Base-by-base conservation (phyloP, 1,140 invertebrate species). In the Lineus longissimus region DNA sequence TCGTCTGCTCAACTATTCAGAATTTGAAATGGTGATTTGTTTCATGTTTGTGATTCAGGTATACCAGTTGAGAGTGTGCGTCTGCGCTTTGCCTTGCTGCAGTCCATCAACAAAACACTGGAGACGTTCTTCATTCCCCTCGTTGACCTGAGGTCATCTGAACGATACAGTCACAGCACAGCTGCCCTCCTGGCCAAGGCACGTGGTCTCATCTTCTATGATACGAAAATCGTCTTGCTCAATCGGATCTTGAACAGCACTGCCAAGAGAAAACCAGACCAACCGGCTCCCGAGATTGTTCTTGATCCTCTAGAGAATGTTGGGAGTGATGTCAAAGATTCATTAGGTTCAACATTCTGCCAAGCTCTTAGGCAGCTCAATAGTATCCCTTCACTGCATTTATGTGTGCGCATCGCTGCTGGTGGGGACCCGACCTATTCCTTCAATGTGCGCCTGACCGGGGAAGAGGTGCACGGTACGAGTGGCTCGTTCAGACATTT, bases 401-500 rank as follows among this genome's bases (percentile, higher is more conserved):
- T 83, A 22, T 82, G 81, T 76, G 81, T 82, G 19, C 55, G 71
- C 9, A 69, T 81, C 27, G 80, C 81, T 27, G 73, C 69, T 67
- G 81, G 82, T 9, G 80, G 80, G 1, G 82, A 83, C 65, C 82
- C 82, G 11, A 79, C 77, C 2, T 81, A 80, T 60, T 74, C 81
- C 13, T 81, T 83, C 61, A 81, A 81, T 68, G 79, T 83, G 9
- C 69, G 76, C 40, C 72, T 79, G 22, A 72, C 71, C 0, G 82
- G 82, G 29, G 82, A 83, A 64, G 81, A 83, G 63, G 82, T 83
- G 17, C 79, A 81, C 55, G 82, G 82, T 59, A 81, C 76, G 55
- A 82, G 80, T 77, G 82, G 82, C 9, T 82, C 81, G 2, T 83
- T 83, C 70, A 69, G 82, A 22, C 81, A 83, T 61, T 83, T 82